phyloP scores from a whole-genome alignment of 2,888 invertebrate genomes.

The Arctia plantaginis region DNA sequence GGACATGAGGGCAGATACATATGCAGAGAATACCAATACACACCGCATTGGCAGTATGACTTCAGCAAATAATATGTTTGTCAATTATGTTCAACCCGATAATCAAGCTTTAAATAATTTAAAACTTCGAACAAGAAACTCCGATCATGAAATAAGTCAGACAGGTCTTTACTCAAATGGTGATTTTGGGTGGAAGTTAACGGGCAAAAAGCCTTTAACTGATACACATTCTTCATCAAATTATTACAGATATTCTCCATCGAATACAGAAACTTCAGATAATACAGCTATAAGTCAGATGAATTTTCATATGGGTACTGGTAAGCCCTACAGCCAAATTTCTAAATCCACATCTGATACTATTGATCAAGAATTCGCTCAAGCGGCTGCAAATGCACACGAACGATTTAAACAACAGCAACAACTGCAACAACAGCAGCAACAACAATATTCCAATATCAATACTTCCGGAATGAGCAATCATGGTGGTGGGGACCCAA shows the following conservation, averaged over 20 bases:
- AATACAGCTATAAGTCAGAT: constrained; percentile 73
- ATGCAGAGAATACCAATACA: constrained; percentile 70
- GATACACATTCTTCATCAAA: constrained; percentile 64
- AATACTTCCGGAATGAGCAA: constrained; percentile 50
- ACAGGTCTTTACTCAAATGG: constrained; percentile 76
- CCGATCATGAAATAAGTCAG: constrained; percentile 70
- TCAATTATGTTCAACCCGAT: constrained; percentile 77
- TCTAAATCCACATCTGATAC: constrained; percentile 72
- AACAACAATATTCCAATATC: constrained; percentile 56
- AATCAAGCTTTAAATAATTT: constrained; percentile 65
- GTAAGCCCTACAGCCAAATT: constrained; percentile 68
- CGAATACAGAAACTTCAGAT: constrained; percentile 60
- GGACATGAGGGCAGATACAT: constrained; percentile 60
- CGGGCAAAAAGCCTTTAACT: constrained; percentile 70
- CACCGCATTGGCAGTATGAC: constrained; percentile 72
- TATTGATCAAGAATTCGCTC: constrained; percentile 77
- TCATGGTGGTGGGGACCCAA: constrained; percentile 51
- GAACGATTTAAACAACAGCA: constrained; percentile 74
- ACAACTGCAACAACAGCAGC: constrained; percentile 47
- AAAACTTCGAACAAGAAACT: constrained; percentile 66
- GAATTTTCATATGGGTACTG: constrained; percentile 77
- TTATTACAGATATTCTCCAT: constrained; percentile 67
- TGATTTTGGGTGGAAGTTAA: constrained; percentile 82
- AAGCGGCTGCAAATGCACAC: constrained; percentile 79
- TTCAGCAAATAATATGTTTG: constrained; percentile 75